A percentile compares a stretch with the other conserved stretches of the same genome.
Conservation (phyloP, 53 echinoderm and acorn worm species). For the Glandiceps talaboti region DNA sequence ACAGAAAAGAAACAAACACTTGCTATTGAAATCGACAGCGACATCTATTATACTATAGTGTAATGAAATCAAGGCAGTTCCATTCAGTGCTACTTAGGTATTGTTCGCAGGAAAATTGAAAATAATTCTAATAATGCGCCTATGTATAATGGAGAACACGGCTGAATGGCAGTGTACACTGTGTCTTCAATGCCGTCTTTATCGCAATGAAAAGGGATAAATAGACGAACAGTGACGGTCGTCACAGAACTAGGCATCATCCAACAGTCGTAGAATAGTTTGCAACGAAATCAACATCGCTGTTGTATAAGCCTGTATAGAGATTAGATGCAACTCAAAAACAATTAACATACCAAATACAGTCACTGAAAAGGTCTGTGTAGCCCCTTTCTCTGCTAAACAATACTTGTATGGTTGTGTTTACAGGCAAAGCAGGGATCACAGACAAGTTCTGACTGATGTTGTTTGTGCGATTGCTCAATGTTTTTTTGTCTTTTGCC, state of each 20-base stretch:
- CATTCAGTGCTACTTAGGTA: background rate
- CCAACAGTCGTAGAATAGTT: slow-evolving; percentile 7
- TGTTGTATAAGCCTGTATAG: slow-evolving; percentile 18
- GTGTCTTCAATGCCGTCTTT: background rate
- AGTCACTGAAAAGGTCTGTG: background rate
- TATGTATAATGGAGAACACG: background rate
- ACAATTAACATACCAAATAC: slow-evolving; percentile 29
- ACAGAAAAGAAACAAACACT: background rate
- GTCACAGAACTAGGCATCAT: background rate
- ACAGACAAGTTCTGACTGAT: background rate
- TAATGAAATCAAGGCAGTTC: background rate
- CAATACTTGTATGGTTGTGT: background rate
- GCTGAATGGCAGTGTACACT: background rate
- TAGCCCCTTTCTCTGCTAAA: background rate
- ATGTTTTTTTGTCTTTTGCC: background rate
- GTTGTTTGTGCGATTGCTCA: background rate
- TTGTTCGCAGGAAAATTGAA: slow-evolving; percentile 37
- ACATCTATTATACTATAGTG: background rate
- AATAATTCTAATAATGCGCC: slow-evolving; percentile 25
- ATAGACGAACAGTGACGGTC: background rate
- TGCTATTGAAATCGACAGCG: background rate
- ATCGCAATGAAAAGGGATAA: background rate
- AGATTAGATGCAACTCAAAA: slow-evolving; percentile 21
- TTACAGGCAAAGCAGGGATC: background rate
- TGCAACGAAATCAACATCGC: slow-evolving; percentile 18